Evolutionary conservation across 2,888 invertebrate species (phyloP).

Genomic region (Zele albiditarsus): DNA sequence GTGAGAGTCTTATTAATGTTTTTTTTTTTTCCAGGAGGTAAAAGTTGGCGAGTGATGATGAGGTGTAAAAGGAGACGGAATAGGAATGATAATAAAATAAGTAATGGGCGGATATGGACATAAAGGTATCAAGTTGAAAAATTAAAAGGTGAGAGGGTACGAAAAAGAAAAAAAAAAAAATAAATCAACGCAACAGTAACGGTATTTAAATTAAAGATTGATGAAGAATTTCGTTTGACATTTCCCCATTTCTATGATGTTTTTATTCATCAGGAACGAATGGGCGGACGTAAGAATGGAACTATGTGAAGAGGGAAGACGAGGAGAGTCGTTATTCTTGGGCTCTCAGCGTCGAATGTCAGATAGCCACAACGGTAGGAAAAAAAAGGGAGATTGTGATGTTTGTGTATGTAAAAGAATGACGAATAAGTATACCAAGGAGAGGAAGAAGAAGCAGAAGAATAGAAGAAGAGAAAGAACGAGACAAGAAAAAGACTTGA

Average conservation of each 20-base stretch:
- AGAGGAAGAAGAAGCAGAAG: conserved; percentile 32
- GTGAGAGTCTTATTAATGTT: neutral
- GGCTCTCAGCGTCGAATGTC: conserved; percentile 15
- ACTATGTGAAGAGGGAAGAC: neutral
- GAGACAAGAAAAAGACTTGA: conserved; percentile 21
- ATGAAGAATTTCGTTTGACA: conserved; percentile 31
- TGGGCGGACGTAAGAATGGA: conserved; percentile 27
- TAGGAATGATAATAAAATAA: neutral
- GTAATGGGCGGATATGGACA: neutral
- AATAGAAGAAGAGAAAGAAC: neutral
- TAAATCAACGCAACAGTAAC: neutral
- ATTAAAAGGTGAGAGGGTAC: neutral
- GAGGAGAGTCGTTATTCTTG: conserved; percentile 36
- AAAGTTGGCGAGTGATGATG: neutral
- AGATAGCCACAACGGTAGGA: conserved; percentile 20
- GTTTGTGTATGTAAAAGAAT: neutral
- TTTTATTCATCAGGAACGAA: conserved; percentile 42
- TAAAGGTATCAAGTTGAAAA: neutral
- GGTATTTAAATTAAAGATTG: conserved; percentile 29
- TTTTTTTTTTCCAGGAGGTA: neutral
- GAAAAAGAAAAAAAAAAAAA: conserved; percentile 7
- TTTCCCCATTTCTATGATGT: conserved; percentile 37
- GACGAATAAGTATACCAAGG: conserved; percentile 23
- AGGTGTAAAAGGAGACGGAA: neutral
- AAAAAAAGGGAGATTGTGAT: conserved; percentile 8